Evolutionary conservation across 2,113 vertebrate species (phyloP), one percentile per base, ranked within the genome.

Genomic region (Lophura nycthemera): DNA sequence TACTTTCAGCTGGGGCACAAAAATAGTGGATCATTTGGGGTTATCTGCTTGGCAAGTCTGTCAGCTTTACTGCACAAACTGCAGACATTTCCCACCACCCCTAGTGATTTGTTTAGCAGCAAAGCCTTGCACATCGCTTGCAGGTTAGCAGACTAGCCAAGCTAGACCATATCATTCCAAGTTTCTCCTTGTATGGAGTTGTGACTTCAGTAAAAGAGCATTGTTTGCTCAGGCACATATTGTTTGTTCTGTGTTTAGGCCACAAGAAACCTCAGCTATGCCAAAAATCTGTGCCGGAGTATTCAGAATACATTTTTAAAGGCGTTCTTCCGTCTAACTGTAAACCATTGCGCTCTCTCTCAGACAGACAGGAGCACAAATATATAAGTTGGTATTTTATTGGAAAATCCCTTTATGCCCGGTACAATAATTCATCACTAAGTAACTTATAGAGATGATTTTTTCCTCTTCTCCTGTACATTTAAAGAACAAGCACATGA

Each of bases 241-340:
- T 92, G 60, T 86, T 61, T 67, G 30, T 57, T 50, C 69, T n/a
- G 43, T n/a, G 66, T 78, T 89, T 27, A 32, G 84, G 83, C 84
- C 87, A 82, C 84, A 89, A 84, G 93, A 95, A 95, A 75, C 63
- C 38, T 93, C 59, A 81, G 52, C 78, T 87, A 38, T 82, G 77
- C 87, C 89, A 95, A 70, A 96, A 91, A 43, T 65, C 34, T 75
- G 82, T 85, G 50, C 83, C 15, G 29, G 78, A 86, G 61, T 73
- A 73, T 45, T 83, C 29, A n/a, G 80, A 90, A 43, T 20, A 72
- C 34, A n/a, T 87, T 92, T 94, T 86, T 61, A 15, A 89, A 82
- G 52, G 17, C 73, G 50, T 81, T 92, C 25, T 38, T 63, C 36
- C 43, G 52, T 75, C 47, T 43, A 42, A 43, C 77, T 72, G 7